These are phyloP conservation scores for Falco punctatus DNA, from an alignment of 2,113 vertebrate genomes.

Conservation along the genomic window DNA sequence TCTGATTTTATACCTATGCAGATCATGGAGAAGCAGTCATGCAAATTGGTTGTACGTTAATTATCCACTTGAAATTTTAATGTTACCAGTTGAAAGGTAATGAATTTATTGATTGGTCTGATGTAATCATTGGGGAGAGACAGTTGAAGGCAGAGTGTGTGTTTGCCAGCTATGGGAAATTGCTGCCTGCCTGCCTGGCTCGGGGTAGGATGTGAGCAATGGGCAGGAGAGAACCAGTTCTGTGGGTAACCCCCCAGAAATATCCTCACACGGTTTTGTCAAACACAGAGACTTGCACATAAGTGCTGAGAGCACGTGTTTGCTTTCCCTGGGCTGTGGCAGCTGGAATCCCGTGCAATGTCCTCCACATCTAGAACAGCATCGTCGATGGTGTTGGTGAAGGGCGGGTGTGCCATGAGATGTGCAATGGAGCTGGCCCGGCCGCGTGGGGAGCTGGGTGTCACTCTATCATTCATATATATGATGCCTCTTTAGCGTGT, in stretches of 20 bases:
- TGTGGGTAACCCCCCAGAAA: background rate
- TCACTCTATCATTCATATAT: background rate
- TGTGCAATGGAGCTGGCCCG: conserved; percentile 15
- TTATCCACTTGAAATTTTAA: background rate
- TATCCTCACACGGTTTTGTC: fast-evolving
- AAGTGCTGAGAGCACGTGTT: fast-evolving
- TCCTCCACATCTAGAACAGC: background rate
- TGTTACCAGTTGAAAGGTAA: fast-evolving
- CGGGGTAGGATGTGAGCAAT: fast-evolving
- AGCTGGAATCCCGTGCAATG: fast-evolving
- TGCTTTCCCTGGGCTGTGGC: background rate
- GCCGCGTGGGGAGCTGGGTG: background rate
- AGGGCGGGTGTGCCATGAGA: background rate
- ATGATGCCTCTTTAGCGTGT: background rate
- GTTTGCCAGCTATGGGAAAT: background rate
- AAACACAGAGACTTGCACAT: fast-evolving
- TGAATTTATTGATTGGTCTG: background rate
- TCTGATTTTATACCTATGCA: fast-evolving
- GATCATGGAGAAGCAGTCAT: background rate
- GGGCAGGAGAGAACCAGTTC: background rate
- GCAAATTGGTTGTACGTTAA: background rate
- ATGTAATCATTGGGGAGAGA: background rate
- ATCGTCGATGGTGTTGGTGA: fast-evolving
- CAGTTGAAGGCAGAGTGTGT: background rate
- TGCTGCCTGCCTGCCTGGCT: background rate